Evolutionary conservation across 2,113 vertebrate species (phyloP).

Genomic region (Clinocottus analis): DNA sequence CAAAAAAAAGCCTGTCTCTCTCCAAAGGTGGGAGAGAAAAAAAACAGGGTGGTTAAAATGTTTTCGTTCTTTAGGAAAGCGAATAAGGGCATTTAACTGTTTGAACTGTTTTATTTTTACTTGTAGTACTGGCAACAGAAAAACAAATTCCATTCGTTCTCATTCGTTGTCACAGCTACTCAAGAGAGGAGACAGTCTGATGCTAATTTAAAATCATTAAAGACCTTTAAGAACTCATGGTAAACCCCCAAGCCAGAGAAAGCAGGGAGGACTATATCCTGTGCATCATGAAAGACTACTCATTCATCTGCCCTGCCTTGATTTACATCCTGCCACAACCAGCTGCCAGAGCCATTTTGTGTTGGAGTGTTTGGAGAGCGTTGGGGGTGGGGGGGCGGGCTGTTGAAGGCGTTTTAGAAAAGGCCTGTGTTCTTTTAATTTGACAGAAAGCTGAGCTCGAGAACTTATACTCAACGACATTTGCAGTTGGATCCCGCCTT

Average conservation of each 20-base stretch:
- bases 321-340: conserved; percentile 75
- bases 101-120: not conserved
- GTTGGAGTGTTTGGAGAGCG: conserved; percentile 73
- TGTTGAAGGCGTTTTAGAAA: conserved; percentile 66
- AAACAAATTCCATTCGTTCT: not conserved
- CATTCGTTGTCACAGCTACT: conserved; percentile 1
- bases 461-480: conserved; percentile 47
- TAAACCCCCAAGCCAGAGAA: conserved; percentile 45
- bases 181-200: conserved; percentile 8
- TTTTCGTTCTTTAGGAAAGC: not conserved
- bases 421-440: conserved; percentile 73
- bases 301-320: conserved; percentile 69
- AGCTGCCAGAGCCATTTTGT: conserved; percentile 80
- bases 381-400: conserved; percentile 18
- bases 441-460: conserved; percentile 70
- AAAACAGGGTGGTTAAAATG: not conserved
- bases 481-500: conserved; percentile 36
- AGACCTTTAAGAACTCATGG: conserved; percentile 33
- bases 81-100: not conserved
- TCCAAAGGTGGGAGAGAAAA: not conserved
- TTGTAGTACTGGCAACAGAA: not conserved
- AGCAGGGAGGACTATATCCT: conserved; percentile 52
- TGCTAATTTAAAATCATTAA: conserved; percentile 51
- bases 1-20: not conserved
- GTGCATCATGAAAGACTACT: conserved; percentile 70